Base-by-base conservation (phyloP, 2,797 vertebrate genomes). In the Luscinia megarhynchos region DNA sequence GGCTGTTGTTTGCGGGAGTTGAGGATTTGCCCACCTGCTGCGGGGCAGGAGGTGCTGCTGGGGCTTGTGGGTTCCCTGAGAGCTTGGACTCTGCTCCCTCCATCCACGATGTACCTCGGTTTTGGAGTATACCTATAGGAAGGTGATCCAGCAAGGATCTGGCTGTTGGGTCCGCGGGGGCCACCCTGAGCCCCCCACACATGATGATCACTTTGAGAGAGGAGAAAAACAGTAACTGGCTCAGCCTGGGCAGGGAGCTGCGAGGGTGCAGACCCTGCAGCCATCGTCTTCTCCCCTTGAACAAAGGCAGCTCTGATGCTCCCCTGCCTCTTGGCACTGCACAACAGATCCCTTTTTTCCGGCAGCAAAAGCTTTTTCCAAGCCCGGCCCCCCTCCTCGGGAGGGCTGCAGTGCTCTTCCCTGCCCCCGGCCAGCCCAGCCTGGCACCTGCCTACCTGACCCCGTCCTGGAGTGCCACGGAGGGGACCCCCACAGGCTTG, bases 251-350 rank as follows among this genome's bases (percentile, higher is more conserved):
- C 77, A 62, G 80, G 83, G 89, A 54, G 77, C 13, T 79, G 67
- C 3, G 3, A 22, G 64, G 54, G 69, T 80, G 21, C 30, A 26
- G 23, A 23, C 48, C 61, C 58, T 74, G 6, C 72, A 51, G 76
- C 87, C 64, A 3, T 54, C 6, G 15, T n/a, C 85, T 61, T 61
- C 69, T 94, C 15, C 57, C 29, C 62, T 54, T 4, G 23, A 95
- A 96, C 96, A 96, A 96, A 95, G 94, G 70, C 77, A 0, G 84
- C 96, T 94, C 95, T 96, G 90, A 96, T 94, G 59, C 62, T 95
- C 41, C 50, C n/a, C 26, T 77, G 92, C 54, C 66, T 91, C 84
- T 59, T 76, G 63, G 94, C 92, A 57, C 51, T 1, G 38, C 46
- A 95, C 74, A 91, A 96, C 72, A 61, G 91, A 90, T 81, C 88